Evolutionary conservation across 2,113 vertebrate genomes (phyloP), one percentile per base, ranked within the genome.

Genomic region (Thermophis baileyi): DNA sequence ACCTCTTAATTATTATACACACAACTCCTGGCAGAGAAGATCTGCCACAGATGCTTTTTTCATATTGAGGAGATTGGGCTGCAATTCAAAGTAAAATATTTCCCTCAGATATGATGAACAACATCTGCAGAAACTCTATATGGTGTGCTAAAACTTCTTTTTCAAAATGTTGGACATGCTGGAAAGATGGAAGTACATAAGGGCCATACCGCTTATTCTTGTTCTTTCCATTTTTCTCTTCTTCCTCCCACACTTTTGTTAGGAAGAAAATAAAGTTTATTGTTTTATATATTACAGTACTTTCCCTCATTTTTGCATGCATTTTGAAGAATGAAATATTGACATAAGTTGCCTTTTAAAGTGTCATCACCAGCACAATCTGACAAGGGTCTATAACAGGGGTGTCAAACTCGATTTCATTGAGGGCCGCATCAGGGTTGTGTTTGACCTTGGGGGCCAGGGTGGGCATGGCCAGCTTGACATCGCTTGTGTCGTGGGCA

Each of bases 171-270:
- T 87, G 18, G 85, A 91, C 11, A 40, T 50, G 20, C n/a, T 92
- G 47, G 47, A 49, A 49, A 92, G 69, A 92, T 44, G 35, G 53
- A 92, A 69, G 47, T 16, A 74, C 87, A 50, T 44, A 30, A 60
- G 11, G n/a, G 3, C 30, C 27, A 25, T 89, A 85, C 4, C 27
- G 16, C 24, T 74, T 40, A 40, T 74, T 12, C 92, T 95, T 94
- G 93, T 40, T 96, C 50, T 87, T 94, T 60, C 91, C 87, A 91
- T 25, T 63, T 91, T 85, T 6, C 3, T 57, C 46, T 47, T 57
- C 87, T 53, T 57, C n/a, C 94, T 85, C 55, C 12, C 1, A 25
- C 0, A 89, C 87, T 94, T 91, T 88, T 12, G 30, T 24, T 55
- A 89, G 25, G 40, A 27, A 8, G 1, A n/a, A 54, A n/a, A 50